phyloP scores from a whole-genome alignment of 2,797 vertebrate genomes.

The Siniperca scherzeri region DNA sequence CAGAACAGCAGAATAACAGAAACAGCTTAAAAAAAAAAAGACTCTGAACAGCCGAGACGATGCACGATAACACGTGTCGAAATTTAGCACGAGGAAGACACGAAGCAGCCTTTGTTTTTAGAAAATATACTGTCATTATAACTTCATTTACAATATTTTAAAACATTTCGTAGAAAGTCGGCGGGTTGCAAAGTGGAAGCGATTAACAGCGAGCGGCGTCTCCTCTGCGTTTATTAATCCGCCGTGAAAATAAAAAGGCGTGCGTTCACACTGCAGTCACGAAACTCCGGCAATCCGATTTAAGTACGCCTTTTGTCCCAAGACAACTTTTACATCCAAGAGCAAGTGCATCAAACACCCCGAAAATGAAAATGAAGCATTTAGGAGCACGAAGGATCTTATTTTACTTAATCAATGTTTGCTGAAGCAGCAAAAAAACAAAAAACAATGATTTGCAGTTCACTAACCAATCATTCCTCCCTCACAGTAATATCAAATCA shows the following conservation, averaged over 20 bases:
- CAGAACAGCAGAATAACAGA: conserved; percentile 8
- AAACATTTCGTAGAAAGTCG: conserved; percentile 51
- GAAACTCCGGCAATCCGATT: not conserved
- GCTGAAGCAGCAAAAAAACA: not conserved
- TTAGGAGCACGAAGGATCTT: not conserved
- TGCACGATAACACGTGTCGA: conserved; percentile 15
- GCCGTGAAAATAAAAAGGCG: not conserved
- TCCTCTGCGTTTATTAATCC: conserved; percentile 17
- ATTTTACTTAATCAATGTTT: not conserved
- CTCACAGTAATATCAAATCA: too few relatives aligned
- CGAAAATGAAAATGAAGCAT: not conserved
- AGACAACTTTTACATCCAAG: too few relatives aligned
- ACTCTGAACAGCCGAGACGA: conserved; percentile 18
- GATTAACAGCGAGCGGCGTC: conserved; percentile 32
- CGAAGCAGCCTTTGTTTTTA: conserved; percentile 15
- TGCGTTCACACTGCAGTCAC: not conserved
- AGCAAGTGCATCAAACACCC: not conserved
- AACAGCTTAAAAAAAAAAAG: conserved; percentile 51
- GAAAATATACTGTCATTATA: conserved; percentile 55
- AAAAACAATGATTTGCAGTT: too few relatives aligned
- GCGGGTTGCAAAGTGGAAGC: conserved; percentile 30
- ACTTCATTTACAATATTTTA: conserved; percentile 46
- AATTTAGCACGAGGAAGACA: conserved; percentile 27
- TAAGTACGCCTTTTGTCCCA: not conserved
- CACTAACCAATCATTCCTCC: too few relatives aligned